Percentiles rank a stretch among this genome's conserved stretches.
Conservation (phyloP, 2,888 invertebrate species). For the Malthinus seriepunctatus region DNA sequence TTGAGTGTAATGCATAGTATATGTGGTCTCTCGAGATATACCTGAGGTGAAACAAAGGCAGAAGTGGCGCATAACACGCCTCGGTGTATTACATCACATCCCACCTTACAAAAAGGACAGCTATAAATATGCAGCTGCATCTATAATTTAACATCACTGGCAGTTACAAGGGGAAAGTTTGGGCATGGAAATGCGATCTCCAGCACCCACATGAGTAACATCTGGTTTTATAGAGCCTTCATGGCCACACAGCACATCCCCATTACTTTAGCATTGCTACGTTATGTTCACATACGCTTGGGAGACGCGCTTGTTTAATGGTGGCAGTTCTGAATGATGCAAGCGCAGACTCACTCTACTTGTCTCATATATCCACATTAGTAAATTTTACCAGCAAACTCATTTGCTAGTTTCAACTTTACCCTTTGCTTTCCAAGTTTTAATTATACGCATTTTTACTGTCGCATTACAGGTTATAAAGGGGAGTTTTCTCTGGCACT, state of each 20-base stretch:
- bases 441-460: conserved; percentile 38
- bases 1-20: conserved; percentile 27
- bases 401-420: conserved; percentile 32
- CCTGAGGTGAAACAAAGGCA: conserved; percentile 17
- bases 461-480: conserved; percentile 35
- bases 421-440: conserved; percentile 32
- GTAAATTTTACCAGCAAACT: conserved; percentile 27
- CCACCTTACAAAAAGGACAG: conserved; percentile 46
- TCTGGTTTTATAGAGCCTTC: conserved; percentile 50
- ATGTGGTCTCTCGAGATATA: conserved; percentile 25
- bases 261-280: conserved; percentile 50
- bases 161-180: conserved; percentile 42
- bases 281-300: conserved; percentile 44
- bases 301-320: conserved; percentile 45
- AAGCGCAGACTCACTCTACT: conserved; percentile 35
- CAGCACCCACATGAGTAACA: conserved; percentile 48
- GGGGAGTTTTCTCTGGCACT: conserved; percentile 23
- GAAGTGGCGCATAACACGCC: conserved; percentile 31
- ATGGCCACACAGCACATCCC: conserved; percentile 50
- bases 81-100: conserved; percentile 41
- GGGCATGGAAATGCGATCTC: conserved; percentile 47
- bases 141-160: conserved; percentile 49
- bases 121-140: conserved; percentile 49
- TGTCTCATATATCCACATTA: conserved; percentile 42
- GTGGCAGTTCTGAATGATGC: conserved; percentile 39